Evolutionary conservation across 2,888 invertebrate species (phyloP).

Genomic region (Leuctra nigra): DNA sequence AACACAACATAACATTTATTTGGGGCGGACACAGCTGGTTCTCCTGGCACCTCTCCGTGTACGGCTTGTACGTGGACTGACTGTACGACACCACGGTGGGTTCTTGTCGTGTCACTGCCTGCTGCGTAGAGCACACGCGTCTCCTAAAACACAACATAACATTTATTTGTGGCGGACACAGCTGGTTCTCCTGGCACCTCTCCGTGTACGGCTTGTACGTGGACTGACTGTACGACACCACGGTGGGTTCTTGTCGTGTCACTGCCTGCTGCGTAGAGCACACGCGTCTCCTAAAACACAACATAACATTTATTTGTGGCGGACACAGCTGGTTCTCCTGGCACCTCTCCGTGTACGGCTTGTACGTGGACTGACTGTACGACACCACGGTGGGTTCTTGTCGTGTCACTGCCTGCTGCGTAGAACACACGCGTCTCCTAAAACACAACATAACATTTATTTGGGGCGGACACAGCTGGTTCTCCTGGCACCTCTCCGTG

Average conservation of each 20-base stretch:
- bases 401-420: slow-evolving; percentile 43
- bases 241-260: slow-evolving; percentile 45
- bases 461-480: slow-evolving; percentile 50
- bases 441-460: too few species aligned
- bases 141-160: slow-evolving; percentile 46
- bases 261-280: slow-evolving; percentile 46
- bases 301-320: too few species aligned
- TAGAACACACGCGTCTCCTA: slow-evolving; percentile 49
- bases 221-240: slow-evolving; percentile 47
- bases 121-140: slow-evolving; percentile 47
- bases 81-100: slow-evolving; percentile 47
- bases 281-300: slow-evolving; percentile 47
- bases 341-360: slow-evolving; percentile 46
- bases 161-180: too few species aligned
- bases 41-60: slow-evolving; percentile 44
- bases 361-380: slow-evolving; percentile 47
- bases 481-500: slow-evolving; percentile 44
- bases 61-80: slow-evolving; percentile 47
- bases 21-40: too few species aligned
- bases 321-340: slow-evolving; percentile 47
- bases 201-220: slow-evolving; percentile 47
- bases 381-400: slow-evolving; percentile 47
- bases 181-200: slow-evolving; percentile 45
- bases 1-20: too few species aligned
- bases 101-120: slow-evolving; percentile 44